A percentile compares a stretch with the other conserved stretches of the same genome.
Conservation (phyloP, 2,113 vertebrate genomes). For the Percina caprodes region DNA sequence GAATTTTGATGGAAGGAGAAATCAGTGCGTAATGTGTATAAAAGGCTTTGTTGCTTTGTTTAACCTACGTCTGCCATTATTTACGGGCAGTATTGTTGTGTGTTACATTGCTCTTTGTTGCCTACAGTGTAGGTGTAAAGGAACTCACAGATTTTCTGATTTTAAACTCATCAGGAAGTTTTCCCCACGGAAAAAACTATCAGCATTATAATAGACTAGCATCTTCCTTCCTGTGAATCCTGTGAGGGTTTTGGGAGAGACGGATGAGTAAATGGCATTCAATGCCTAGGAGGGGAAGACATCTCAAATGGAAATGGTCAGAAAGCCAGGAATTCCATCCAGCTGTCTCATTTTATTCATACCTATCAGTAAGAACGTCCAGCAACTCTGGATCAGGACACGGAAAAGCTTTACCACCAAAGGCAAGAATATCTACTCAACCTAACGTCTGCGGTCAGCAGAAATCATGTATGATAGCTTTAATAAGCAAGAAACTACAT, state of each 20-base stretch:
- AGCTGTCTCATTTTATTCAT: constrained; percentile 49
- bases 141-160: constrained; percentile 45
- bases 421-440: constrained; percentile 31
- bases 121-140: constrained; percentile 62
- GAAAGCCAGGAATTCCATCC: constrained; percentile 35
- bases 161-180: constrained; percentile 59
- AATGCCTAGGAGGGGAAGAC: constrained; percentile 43
- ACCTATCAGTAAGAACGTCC: constrained; percentile 51
- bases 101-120: constrained; percentile 65
- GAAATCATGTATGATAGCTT: constrained; percentile 27
- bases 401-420: constrained; percentile 33
- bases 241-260: constrained; percentile 30
- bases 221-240: constrained; percentile 37
- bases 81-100: constrained; percentile 66
- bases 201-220: constrained; percentile 28
- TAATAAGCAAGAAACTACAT: constrained; percentile 12
- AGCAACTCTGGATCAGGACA: constrained; percentile 27
- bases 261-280: constrained; percentile 11
- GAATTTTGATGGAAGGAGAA: constrained; percentile 70
- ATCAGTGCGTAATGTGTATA: constrained; percentile 65
- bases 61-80: constrained; percentile 74
- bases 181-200: constrained; percentile 26
- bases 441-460: constrained; percentile 32
- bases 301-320: constrained; percentile 45
- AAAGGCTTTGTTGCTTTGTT: constrained; percentile 78